These are phyloP conservation scores for Enteromius treurensis DNA, from an alignment of 2,797 vertebrate species.

Conservation along the genomic window DNA sequence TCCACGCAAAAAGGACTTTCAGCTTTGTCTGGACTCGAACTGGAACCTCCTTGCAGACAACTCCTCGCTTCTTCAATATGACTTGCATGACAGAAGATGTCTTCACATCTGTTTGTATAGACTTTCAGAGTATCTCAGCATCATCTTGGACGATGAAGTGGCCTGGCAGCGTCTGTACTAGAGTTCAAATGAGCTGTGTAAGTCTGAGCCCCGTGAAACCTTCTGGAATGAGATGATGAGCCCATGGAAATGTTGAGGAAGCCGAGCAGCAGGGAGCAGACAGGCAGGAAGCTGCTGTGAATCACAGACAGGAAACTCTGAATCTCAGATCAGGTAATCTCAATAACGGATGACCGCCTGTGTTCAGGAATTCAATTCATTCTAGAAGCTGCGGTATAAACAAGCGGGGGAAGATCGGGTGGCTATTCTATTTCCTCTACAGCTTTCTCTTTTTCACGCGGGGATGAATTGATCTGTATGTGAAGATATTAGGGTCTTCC, in stretches of 20 bases:
- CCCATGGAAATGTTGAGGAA: constrained; percentile 20
- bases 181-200: constrained; percentile 25
- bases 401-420: constrained; percentile 23
- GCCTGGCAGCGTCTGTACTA: constrained; percentile 17
- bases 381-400: constrained; percentile 26
- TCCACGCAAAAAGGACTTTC: not conserved
- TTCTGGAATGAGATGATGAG: constrained; percentile 20
- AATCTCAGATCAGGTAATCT: constrained; percentile 37
- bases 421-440: constrained; percentile 36
- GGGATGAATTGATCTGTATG: constrained; percentile 38
- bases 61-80: not conserved
- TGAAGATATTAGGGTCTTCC: constrained; percentile 37
- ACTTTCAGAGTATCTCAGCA: not conserved
- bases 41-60: not conserved
- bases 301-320: constrained; percentile 30
- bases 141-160: constrained; percentile 5
- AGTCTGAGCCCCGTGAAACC: constrained; percentile 12
- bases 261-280: constrained; percentile 26
- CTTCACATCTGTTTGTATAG: not conserved
- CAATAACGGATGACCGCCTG: constrained; percentile 36
- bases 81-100: not conserved
- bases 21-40: not conserved
- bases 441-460: constrained; percentile 9
- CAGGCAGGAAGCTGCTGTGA: constrained; percentile 25
- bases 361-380: constrained; percentile 41